Evolutionary conservation across 1,140 invertebrate genomes (phyloP), one percentile per base, ranked within the genome.

Genomic region (Neoseiulus cucumeris): DNA sequence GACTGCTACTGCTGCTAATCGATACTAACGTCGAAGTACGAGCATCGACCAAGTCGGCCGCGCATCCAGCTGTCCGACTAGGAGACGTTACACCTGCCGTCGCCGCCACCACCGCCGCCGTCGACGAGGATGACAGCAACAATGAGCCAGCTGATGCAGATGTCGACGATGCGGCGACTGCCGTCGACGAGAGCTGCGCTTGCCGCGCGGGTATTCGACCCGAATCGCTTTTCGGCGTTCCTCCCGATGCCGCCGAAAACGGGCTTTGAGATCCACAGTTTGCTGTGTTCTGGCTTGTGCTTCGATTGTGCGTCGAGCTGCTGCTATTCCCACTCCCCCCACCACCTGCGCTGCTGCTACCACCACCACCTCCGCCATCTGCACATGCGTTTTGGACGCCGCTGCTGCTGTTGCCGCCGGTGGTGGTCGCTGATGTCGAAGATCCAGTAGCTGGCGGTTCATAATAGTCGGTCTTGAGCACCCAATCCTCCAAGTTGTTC

Each of bases 391-490:
- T 71, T 51, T 72, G 74, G 69, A 73, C 73, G 30, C 68, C 66
- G 67, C 64, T 68, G 64, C 45, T 33, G 25, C 51, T 33, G 41
- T 55, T 22, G 12, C 72, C 12, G 73, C 71, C 47, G 28, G 28
- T 42, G 68, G 30, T 18, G 22, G 25, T 30, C 7, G 22, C 28
- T 6, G 65, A 9, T 28, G 67, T n/a, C 30, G 44, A 20, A 7
- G 80, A 79, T 73, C 82, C 82, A 75, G 83, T 83, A 71, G 84
- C 82, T 68, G 82, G 81, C 69, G 89, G 89, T 76, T 92, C 89
- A 80, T 92, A 91, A 80, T 93, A 94, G 74, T 90, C 86, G 69
- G 89, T 92, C 74, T 85, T 87, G 75, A 92, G 82, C 68, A 83
- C 82, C 72, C 85, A 79, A 71, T 90, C 76, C 75, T 90, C 87